These are phyloP conservation scores for Pituophis catenifer DNA, from an alignment of 2,113 vertebrate species.

Conservation along the genomic window DNA sequence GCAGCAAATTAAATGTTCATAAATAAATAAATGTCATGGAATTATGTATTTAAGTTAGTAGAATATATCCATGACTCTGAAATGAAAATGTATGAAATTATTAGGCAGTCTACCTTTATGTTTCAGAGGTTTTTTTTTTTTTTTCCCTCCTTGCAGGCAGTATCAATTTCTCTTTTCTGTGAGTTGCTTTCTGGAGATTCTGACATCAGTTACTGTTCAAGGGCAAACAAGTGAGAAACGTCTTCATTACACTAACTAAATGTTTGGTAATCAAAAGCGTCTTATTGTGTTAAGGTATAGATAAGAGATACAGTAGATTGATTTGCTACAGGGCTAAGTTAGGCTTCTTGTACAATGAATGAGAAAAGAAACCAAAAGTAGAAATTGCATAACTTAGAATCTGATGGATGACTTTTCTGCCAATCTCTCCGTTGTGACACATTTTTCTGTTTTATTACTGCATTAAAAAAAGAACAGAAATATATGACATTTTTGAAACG, in stretches of 20 bases:
- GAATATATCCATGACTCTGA: slow-evolving; percentile 9
- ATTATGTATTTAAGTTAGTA: slow-evolving; percentile 18
- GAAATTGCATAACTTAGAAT: neutral
- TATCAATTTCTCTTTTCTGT: slow-evolving; percentile 61
- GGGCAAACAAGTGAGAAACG: slow-evolving; percentile 75
- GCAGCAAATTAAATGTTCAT: neutral
- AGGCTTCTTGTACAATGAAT: neutral
- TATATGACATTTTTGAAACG: slow-evolving; percentile 13
- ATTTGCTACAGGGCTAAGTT: neutral
- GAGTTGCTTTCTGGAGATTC: slow-evolving; percentile 62
- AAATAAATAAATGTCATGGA: neutral
- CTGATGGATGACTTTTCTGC: slow-evolving; percentile 1
- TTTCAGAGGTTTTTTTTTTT: slow-evolving; percentile 40
- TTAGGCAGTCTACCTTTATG: slow-evolving; percentile 41
- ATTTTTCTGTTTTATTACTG: neutral
- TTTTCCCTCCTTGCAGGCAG: slow-evolving; percentile 59
- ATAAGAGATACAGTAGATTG: slow-evolving; percentile 9
- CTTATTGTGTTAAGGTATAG: slow-evolving; percentile 17
- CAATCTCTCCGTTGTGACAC: neutral
- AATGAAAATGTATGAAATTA: slow-evolving; percentile 36
- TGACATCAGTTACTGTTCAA: slow-evolving; percentile 69
- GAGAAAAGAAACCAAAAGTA: neutral
- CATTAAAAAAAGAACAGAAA: neutral
- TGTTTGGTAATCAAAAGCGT: slow-evolving; percentile 26
- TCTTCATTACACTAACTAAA: slow-evolving; percentile 26